Percentiles rank a stretch among this genome's conserved stretches.
phyloP scores from a whole-genome alignment of 1,140 invertebrate genomes.

The Telenomus remus region DNA sequence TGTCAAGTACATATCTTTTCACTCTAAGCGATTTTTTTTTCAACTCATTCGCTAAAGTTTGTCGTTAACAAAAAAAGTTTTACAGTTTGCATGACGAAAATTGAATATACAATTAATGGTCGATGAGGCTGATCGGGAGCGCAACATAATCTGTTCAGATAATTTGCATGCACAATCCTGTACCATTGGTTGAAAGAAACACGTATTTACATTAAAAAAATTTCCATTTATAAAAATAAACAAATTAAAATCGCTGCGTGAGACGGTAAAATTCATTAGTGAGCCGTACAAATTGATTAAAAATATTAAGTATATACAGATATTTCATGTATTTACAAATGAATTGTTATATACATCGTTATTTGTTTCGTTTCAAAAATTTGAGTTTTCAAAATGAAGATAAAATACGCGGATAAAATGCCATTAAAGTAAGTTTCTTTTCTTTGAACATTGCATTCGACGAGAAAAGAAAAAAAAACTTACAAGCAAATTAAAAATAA shows the following conservation, averaged over 20 bases:
- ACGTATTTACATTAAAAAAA: no score
- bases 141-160: slow-evolving; percentile 27
- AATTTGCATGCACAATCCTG: no score
- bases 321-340: slow-evolving; percentile 10
- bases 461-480: no score
- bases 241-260: no score
- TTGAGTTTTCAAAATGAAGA: no score
- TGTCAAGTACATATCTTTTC: no score
- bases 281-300: no score
- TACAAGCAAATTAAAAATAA: background rate
- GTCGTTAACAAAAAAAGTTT: background rate
- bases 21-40: slow-evolving; percentile 6
- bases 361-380: no score
- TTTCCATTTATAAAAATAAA: no score
- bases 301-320: background rate
- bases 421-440: background rate
- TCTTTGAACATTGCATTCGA: no score
- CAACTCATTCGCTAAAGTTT: slow-evolving; percentile 1
- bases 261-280: no score
- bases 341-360: background rate
- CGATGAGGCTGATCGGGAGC: slow-evolving; percentile 13
- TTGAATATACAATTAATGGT: slow-evolving; percentile 10
- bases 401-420: background rate
- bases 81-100: slow-evolving; percentile 1
- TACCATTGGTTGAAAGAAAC: no score